A percentile compares a stretch with the other conserved stretches of the same genome.
phyloP scores from a whole-genome alignment of 2,888 invertebrate genomes.

The Scaptodrosophila latifasciaeformis region DNA sequence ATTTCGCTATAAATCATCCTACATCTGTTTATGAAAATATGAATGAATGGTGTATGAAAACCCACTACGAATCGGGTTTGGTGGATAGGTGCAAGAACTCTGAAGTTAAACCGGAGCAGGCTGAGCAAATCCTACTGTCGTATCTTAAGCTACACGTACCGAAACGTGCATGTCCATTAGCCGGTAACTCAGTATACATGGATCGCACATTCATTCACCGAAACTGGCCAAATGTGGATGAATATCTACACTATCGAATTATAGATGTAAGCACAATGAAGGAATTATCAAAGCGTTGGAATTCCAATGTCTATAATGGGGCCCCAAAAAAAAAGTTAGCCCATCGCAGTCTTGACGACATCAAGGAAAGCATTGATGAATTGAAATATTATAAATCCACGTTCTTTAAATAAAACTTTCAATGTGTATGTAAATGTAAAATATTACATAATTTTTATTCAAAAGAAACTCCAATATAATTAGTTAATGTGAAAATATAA shows the following conservation, averaged over 20 bases:
- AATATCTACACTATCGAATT: slow-evolving; percentile 92
- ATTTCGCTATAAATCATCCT: slow-evolving; percentile 86
- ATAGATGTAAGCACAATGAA: slow-evolving; percentile 95
- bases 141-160: slow-evolving; percentile 80
- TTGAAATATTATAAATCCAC: slow-evolving; percentile 84
- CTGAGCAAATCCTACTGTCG: slow-evolving; percentile 82
- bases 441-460: slow-evolving; percentile 2
- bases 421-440: neutral
- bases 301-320: slow-evolving; percentile 77
- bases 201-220: slow-evolving; percentile 88
- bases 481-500: slow-evolving; percentile 59
- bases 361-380: slow-evolving; percentile 89
- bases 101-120: slow-evolving; percentile 79
- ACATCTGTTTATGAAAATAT: slow-evolving; percentile 83
- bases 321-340: slow-evolving; percentile 80
- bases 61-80: slow-evolving; percentile 90
- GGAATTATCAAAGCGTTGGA: slow-evolving; percentile 89
- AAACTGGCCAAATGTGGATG: slow-evolving; percentile 84
- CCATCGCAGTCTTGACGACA: slow-evolving; percentile 89
- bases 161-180: slow-evolving; percentile 82
- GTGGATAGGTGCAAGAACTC: slow-evolving; percentile 84
- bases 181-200: slow-evolving; percentile 91
- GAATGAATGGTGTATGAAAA: slow-evolving; percentile 88
- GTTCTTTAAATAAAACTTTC: slow-evolving; percentile 76
- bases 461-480: too few species aligned